A percentile compares a stretch with the other conserved stretches of the same genome.
These are phyloP conservation scores for Parnassius glacialis DNA, from an alignment of 2,888 invertebrate genomes.

Conservation along the genomic window DNA sequence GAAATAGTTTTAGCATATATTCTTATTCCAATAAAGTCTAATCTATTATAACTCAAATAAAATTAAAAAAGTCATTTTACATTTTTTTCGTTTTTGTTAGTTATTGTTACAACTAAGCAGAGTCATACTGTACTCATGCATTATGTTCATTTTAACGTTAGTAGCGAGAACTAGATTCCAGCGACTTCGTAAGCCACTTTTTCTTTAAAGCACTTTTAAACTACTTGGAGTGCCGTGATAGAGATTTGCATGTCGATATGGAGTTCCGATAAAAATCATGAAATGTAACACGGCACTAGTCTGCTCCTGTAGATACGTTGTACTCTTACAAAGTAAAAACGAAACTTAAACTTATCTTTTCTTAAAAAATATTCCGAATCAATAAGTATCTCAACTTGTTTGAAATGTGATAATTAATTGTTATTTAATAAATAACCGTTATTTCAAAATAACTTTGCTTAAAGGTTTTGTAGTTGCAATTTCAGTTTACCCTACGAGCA, in stretches of 20 bases:
- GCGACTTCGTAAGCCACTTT: constrained; percentile 38
- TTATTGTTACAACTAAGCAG: constrained; percentile 14
- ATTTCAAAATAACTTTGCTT: constrained; percentile 2
- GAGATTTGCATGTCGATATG: constrained; percentile 55
- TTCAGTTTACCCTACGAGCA: constrained; percentile 16
- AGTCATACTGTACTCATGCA: constrained; percentile 19
- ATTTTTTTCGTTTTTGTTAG: constrained; percentile 2
- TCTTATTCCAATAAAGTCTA: too few species aligned
- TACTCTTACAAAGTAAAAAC: too few species aligned
- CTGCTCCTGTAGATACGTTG: constrained; percentile 34
- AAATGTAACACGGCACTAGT: constrained; percentile 34
- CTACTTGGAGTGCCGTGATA: constrained; percentile 45
- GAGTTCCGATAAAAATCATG: constrained; percentile 43
- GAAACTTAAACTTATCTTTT: too few species aligned
- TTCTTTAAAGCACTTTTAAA: constrained; percentile 47
- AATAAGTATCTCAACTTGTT: too few species aligned
- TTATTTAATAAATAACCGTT: neutral
- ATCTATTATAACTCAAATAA: neutral
- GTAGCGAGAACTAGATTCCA: constrained; percentile 32
- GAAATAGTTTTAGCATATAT: too few species aligned
- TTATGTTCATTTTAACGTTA: constrained; percentile 27
- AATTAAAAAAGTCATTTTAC: neutral
- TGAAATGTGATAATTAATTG: too few species aligned
- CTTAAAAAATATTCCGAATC: too few species aligned
- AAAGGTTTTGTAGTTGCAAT: constrained; percentile 24